Conservation (phyloP, 2,888 invertebrate species). For the Watsonalla cultraria region DNA sequence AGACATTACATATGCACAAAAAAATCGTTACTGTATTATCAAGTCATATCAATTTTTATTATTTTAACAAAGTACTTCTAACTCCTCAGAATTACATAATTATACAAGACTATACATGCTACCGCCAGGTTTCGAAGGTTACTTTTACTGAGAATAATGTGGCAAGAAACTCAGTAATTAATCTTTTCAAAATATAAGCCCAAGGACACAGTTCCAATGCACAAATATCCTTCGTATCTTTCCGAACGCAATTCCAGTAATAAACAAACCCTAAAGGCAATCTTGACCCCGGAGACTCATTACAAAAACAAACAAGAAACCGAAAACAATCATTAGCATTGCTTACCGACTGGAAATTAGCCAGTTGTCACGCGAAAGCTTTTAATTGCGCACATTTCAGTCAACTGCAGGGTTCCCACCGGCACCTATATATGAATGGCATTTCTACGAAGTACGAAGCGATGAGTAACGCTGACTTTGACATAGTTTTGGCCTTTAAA, state of each 20-base stretch:
- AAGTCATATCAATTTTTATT: too few species aligned
- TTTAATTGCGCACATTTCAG: conserved; percentile 24
- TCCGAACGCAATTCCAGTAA: not conserved
- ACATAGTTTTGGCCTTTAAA: not conserved
- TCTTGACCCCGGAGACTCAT: not conserved
- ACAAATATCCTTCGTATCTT: too few species aligned
- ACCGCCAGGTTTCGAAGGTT: too few species aligned
- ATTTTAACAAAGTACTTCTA: too few species aligned
- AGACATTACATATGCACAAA: too few species aligned
- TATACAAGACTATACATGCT: too few species aligned
- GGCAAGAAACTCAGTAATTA: too few species aligned
- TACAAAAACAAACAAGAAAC: not conserved
- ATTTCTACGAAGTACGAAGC: not conserved
- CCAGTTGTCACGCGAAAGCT: conserved; percentile 15
- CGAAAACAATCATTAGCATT: not conserved
- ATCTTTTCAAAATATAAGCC: too few species aligned
- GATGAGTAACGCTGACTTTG: not conserved
- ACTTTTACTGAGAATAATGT: too few species aligned
- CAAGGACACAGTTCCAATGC: too few species aligned
- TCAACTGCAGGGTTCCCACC: not conserved
- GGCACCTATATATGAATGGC: not conserved
- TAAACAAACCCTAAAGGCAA: not conserved
- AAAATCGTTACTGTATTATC: too few species aligned
- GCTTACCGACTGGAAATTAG: conserved; percentile 12
- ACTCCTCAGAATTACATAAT: too few species aligned